Base-by-base conservation (phyloP, 1,140 invertebrate genomes). In the Bombus balteatus region DNA sequence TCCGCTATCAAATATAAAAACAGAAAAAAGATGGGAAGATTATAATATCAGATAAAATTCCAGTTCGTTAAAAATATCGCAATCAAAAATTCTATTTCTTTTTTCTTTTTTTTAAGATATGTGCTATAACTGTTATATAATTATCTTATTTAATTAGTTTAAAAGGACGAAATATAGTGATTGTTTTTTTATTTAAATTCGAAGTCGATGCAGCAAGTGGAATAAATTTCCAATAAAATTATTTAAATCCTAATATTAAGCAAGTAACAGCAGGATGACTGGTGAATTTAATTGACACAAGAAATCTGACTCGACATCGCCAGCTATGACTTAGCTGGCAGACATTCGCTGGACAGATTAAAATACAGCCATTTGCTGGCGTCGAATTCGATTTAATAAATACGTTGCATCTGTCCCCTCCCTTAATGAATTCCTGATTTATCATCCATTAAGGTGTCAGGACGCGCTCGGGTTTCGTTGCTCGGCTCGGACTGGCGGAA, bases 381-480 rank as follows among this genome's bases (percentile, higher is more conserved):
- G 72, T 85, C 89, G 90, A 89, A 87, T 87, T 87, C 86, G 84
- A 91, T 91, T 91, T 91, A 85, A 91, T 90, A 90, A 90, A 91
- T 91, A 88, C 90, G 83, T 89, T 81, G 90, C 90, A 87, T 91
- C 88, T 82, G 90, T 86, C 86, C 79, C 62, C 87, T 85, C 87
- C 79, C 72, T 88, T 87, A 88, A 92, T 89, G 87, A 89, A 92
- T 93, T 92, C 88, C 87, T 92, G 91, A 92, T 92, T 92, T 89
- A 91, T 92, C 91, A 91, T 92, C 91, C 91, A 92, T 92, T 92
- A 92, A 90, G 89, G 89, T 90, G 89, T 90, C 89, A 90, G 89
- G 89, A 88, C 86, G 80, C 85, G 90, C 89, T 91, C 90, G 87
- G 87, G 84, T 91, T 91, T 91, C 90, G 90, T 88, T 91, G 85